Evolutionary conservation across 2,888 invertebrate genomes (phyloP).

Genomic region (Troilus luridus): DNA sequence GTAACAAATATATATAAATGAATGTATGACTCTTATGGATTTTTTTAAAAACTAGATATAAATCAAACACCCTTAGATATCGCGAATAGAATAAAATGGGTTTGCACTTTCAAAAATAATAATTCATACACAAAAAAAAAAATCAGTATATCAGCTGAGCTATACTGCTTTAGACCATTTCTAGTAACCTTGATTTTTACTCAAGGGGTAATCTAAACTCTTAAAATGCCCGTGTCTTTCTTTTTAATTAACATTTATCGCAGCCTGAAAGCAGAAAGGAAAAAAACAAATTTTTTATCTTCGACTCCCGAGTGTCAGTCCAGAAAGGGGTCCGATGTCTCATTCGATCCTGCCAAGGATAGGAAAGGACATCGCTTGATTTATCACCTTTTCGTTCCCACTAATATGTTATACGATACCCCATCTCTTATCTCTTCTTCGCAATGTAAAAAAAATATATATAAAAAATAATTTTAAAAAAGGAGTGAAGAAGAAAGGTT

Average conservation of each 20-base stretch:
- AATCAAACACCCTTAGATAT: too few species aligned
- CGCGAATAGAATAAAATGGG: too few species aligned
- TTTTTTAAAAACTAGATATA: too few species aligned
- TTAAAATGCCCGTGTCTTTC: not conserved
- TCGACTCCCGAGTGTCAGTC: not conserved
- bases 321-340: not conserved
- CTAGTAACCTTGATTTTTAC: not conserved
- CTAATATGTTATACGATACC: conserved; percentile 52
- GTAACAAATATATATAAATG: too few species aligned
- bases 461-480: not conserved
- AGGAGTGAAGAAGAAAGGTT: not conserved
- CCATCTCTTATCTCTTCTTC: conserved; percentile 11
- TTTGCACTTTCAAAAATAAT: too few species aligned
- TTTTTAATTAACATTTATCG: conserved; percentile 20
- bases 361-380: conserved; percentile 27
- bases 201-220: not conserved
- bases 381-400: conserved; percentile 38
- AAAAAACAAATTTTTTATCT: not conserved
- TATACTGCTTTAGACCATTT: not conserved
- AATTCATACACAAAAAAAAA: too few species aligned
- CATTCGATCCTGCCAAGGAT: conserved; percentile 15
- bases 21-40: too few species aligned
- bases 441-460: not conserved
- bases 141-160: too few species aligned
- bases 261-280: not conserved